Base-by-base conservation (phyloP, 2,888 invertebrate species). In the Chelonus formosanus region DNA sequence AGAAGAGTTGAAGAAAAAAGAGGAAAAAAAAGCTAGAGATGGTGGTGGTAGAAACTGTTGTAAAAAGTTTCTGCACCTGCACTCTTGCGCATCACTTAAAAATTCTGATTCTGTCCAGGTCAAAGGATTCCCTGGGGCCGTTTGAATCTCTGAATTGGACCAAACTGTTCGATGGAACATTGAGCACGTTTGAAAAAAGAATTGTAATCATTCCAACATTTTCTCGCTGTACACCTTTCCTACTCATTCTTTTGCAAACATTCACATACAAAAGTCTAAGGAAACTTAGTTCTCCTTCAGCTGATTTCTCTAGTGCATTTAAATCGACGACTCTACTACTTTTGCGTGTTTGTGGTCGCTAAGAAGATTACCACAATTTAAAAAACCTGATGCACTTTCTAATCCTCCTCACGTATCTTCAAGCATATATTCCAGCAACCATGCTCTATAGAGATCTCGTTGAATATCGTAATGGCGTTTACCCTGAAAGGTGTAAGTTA, bases 101-200 rank as follows among this genome's bases (percentile, higher is more conserved):
- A 52, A 61, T 61, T 61, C 60, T 43, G 60, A 61, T 61, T 61
- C n/a, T 40, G 52, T 61, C 43, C 40, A 8, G 60, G 43, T 53
- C 50, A 44, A 8, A n/a, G 40, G 40, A 43, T 61, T 50, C 43
- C 52, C 32, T 20, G 32, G 40, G 60, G 43, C n/a, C 32, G 43
- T 61, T 52, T 61, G 40, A 61, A 52, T 61, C 52, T 61, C 31
- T 20, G 32, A 61, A 52, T 61, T 61, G 52, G n/a, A 61, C 32
- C 53, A 43, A 61, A 61, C 60, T 31, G n/a, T 31, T 44, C 43
- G 32, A 61, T 61, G 52, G 60, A 52, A 61, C 60, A 61, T 61
- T 52, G 34, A 61, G 48, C 52, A 61, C 43, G 32, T 52, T 61
- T n/a, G 44, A 52, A 52, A 31, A 52, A 53, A 52, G 52, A 61